Evolutionary conservation across 2,113 vertebrate species (phyloP).

Genomic region (Equus quagga): DNA sequence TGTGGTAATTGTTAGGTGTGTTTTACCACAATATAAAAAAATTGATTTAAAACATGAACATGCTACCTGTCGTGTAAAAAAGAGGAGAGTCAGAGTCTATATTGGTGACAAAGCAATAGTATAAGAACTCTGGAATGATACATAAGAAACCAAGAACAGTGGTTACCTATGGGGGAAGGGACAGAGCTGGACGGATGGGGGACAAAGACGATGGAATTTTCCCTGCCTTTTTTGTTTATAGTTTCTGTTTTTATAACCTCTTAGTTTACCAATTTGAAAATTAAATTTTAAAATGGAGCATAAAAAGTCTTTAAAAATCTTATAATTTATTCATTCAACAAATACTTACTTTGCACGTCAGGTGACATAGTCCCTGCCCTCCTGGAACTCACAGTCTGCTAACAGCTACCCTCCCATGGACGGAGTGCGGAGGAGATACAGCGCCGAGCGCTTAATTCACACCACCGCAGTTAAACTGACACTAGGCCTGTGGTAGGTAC

Average conservation of each 20-base stretch:
- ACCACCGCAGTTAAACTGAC: background rate
- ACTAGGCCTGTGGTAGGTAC: background rate
- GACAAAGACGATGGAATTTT: background rate
- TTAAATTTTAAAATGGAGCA: slow-evolving; percentile 31
- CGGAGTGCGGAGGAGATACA: rapidly evolving
- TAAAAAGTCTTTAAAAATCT: background rate
- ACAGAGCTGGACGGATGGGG: background rate
- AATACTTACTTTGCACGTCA: background rate
- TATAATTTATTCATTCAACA: background rate
- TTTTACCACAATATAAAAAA: background rate
- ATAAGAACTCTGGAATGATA: background rate
- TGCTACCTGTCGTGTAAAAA: background rate
- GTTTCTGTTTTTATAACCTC: background rate
- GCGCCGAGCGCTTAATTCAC: rapidly evolving
- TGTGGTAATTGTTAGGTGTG: background rate
- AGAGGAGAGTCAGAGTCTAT: background rate
- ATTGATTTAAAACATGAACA: background rate
- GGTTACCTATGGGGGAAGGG: background rate
- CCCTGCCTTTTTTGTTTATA: background rate
- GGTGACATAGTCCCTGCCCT: background rate
- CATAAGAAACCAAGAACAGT: background rate
- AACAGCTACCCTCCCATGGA: background rate
- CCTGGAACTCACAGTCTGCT: background rate
- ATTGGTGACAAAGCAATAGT: background rate
- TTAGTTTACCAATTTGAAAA: background rate